phyloP scores from a whole-genome alignment of 1,140 invertebrate species.

The Melitaea cinxia region DNA sequence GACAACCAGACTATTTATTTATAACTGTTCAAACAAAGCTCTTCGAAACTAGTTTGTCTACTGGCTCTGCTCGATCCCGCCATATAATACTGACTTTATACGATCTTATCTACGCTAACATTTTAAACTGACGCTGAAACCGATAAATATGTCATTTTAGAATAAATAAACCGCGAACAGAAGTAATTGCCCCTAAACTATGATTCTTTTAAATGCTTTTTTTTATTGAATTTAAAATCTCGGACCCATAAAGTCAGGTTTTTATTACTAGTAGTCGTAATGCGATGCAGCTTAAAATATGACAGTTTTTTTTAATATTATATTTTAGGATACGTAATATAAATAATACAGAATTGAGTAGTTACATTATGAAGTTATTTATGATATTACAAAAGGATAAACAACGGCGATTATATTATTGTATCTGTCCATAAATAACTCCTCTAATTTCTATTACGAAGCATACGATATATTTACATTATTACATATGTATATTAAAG shows the following conservation, averaged over 20 bases:
- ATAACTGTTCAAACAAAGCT: slow-evolving; percentile 5
- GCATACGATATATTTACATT: not conserved
- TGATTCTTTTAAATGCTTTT: no score
- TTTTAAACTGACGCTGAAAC: slow-evolving; percentile 1
- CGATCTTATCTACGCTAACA: slow-evolving; percentile 8
- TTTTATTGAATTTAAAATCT: no score
- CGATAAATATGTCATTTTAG: slow-evolving; percentile 14
- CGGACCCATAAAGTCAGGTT: no score
- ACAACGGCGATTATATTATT: no score
- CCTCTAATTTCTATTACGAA: not conserved
- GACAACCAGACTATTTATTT: not conserved
- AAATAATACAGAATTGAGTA: no score
- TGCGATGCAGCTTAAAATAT: no score
- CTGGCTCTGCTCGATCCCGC: not conserved
- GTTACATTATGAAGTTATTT: no score
- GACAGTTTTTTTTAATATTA: no score
- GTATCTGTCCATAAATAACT: not conserved
- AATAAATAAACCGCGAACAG: slow-evolving; percentile 8
- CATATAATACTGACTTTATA: not conserved
- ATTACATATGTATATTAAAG: slow-evolving; percentile 1
- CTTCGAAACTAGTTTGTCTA: not conserved
- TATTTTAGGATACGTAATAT: no score
- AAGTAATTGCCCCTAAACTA: not conserved
- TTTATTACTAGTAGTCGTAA: no score
- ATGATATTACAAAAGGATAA: no score